Evolutionary conservation across 1,140 invertebrate species (phyloP).

Genomic region (Drosophila mojavensis): DNA sequence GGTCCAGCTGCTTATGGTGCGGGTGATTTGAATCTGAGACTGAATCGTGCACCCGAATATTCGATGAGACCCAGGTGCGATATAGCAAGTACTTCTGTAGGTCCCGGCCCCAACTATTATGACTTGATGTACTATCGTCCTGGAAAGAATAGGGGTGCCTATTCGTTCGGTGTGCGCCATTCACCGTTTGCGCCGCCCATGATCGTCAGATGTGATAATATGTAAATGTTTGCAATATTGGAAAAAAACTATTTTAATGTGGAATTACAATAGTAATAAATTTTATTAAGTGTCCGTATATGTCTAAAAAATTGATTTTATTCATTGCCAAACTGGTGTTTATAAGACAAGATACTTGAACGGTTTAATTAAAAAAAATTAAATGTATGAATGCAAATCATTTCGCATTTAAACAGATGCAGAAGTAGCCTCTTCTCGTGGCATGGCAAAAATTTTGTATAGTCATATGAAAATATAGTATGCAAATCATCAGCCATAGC

Average conservation of each 20-base stretch:
- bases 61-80: constrained; percentile 72
- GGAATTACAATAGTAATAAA: neutral
- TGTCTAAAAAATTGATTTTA: too few relatives aligned
- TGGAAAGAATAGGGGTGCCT: constrained; percentile 61
- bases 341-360: too few relatives aligned
- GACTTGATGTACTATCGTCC: constrained; percentile 74
- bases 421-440: too few relatives aligned
- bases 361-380: too few relatives aligned
- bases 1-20: constrained; percentile 86
- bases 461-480: too few relatives aligned
- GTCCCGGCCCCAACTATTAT: constrained; percentile 84
- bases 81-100: constrained; percentile 35
- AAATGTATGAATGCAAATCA: too few relatives aligned
- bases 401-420: too few relatives aligned
- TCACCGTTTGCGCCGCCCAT: constrained; percentile 73
- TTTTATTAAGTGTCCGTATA: too few relatives aligned
- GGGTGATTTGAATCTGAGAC: constrained; percentile 72
- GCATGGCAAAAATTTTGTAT: too few relatives aligned
- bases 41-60: constrained; percentile 79
- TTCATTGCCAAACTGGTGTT: too few relatives aligned
- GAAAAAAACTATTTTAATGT: constrained; percentile 35
- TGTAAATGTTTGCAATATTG: constrained; percentile 69
- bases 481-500: too few relatives aligned
- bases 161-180: constrained; percentile 74
- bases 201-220: constrained; percentile 81